A percentile compares a stretch with the other conserved stretches of the same genome.
Conservation (phyloP, 1,140 invertebrate genomes). For the Helicoverpa zea region DNA sequence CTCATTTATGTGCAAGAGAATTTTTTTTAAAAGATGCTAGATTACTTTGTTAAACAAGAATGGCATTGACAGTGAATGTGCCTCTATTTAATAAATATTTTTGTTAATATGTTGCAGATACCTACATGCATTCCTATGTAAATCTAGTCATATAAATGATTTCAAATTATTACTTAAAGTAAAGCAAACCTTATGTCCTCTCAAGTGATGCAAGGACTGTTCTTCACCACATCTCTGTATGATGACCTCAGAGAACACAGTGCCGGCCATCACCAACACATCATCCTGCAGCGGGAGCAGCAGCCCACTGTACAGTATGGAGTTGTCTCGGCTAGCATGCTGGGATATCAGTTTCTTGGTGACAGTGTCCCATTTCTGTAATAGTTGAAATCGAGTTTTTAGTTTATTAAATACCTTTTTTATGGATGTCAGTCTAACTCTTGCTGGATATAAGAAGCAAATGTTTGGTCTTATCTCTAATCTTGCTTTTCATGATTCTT, state of each 20-base stretch:
- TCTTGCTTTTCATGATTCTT: too few relatives aligned
- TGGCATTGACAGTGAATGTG: too few relatives aligned
- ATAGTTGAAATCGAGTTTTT: slow-evolving; percentile 14
- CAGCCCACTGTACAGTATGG: slow-evolving; percentile 80
- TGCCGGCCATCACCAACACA: slow-evolving; percentile 76
- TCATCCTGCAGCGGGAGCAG: slow-evolving; percentile 64
- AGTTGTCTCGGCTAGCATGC: slow-evolving; percentile 69
- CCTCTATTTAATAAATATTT: too few relatives aligned
- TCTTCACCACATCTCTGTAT: slow-evolving; percentile 63
- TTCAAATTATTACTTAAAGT: background rate
- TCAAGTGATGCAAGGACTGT: slow-evolving; percentile 66
- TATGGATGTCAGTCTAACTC: too few relatives aligned
- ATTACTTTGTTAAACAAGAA: too few relatives aligned
- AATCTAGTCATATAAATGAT: too few relatives aligned
- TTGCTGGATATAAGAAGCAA: too few relatives aligned
- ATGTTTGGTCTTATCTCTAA: background rate
- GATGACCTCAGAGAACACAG: slow-evolving; percentile 79
- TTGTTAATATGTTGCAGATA: too few relatives aligned
- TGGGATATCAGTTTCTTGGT: slow-evolving; percentile 49
- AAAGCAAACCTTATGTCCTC: slow-evolving; percentile 73
- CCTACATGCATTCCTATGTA: too few relatives aligned
- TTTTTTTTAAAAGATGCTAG: too few relatives aligned
- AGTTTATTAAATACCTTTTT: too few relatives aligned
- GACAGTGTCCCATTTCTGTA: slow-evolving; percentile 70
- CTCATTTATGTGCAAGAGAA: too few relatives aligned